Conservation (phyloP, 2,113 vertebrate species). For the Trematomus loennbergii region DNA sequence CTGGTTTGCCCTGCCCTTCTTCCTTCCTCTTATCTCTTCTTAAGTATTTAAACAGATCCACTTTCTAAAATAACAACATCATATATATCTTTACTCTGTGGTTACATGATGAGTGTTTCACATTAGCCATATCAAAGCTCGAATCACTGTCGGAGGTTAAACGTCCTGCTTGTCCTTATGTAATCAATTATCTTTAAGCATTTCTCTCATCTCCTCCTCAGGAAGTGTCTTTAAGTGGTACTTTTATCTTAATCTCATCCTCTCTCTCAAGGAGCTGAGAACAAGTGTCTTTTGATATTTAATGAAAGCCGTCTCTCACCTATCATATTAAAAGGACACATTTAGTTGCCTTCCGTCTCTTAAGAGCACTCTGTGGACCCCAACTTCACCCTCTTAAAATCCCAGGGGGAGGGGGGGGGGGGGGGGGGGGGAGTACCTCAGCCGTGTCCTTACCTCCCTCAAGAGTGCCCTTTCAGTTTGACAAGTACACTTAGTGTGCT, state of each 20-base stretch:
- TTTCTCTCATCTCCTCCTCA: not conserved
- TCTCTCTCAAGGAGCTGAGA: slow-evolving; percentile 23
- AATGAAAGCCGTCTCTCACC: slow-evolving; percentile 13
- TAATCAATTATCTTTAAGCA: slow-evolving; percentile 14
- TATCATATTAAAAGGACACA: not conserved
- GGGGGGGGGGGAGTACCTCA: slow-evolving; percentile 29
- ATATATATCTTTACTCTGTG: not conserved
- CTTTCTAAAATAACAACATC: no score
- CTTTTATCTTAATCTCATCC: slow-evolving; percentile 7
- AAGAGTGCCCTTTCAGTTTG: slow-evolving; percentile 53
- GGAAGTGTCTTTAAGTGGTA: slow-evolving; percentile 31
- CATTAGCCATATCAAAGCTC: not conserved
- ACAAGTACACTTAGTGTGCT: slow-evolving; percentile 47
- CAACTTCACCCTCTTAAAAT: slow-evolving; percentile 7
- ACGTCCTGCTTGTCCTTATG: not conserved
- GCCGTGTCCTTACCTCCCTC: slow-evolving; percentile 39
- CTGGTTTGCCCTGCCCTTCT: not conserved
- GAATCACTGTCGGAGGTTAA: not conserved
- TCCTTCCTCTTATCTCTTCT: not conserved
- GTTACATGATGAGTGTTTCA: not conserved
- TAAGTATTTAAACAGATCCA: not conserved
- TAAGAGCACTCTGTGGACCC: slow-evolving; percentile 18
- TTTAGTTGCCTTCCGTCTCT: slow-evolving; percentile 17
- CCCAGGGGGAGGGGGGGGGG: slow-evolving; percentile 25
- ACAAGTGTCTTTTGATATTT: slow-evolving; percentile 28